A percentile compares a stretch with the other conserved stretches of the same genome.
Conservation (phyloP, 2,113 vertebrate species). For the Proteles cristata region DNA sequence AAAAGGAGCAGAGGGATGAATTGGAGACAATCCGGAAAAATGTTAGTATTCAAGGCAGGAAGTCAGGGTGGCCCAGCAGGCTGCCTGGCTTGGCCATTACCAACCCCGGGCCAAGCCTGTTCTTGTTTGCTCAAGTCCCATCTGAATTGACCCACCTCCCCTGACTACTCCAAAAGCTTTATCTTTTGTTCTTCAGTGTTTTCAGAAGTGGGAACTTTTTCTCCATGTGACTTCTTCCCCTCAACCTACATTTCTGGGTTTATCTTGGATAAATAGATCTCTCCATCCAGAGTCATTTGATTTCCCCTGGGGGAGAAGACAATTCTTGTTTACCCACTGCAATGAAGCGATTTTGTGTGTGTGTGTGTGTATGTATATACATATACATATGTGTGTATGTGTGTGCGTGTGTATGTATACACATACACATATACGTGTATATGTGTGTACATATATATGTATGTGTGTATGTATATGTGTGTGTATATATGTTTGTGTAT, state of each 20-base stretch:
- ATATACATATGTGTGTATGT: too few relatives aligned
- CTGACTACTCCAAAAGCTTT: background rate
- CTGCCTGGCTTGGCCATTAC: background rate
- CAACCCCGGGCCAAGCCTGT: background rate
- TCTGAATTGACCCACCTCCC: background rate
- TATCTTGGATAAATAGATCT: conserved; percentile 12
- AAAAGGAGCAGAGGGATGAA: background rate
- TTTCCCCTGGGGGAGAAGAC: background rate
- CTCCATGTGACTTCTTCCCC: background rate
- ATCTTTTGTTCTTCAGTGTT: background rate
- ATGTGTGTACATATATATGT: too few relatives aligned
- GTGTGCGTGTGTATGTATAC: rapidly evolving
- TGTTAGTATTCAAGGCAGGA: background rate
- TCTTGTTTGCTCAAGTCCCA: background rate
- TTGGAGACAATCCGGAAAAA: background rate
- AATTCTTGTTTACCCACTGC: background rate
- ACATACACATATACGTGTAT: background rate
- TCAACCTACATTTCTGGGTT: background rate
- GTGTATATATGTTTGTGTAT: too few relatives aligned
- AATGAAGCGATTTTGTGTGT: background rate
- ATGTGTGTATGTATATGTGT: too few relatives aligned
- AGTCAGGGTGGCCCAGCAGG: background rate
- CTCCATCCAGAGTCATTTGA: background rate
- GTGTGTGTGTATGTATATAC: too few relatives aligned
- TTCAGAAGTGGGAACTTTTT: background rate